Evolutionary conservation across 1,140 invertebrate genomes (phyloP), one percentile per base, ranked within the genome.

Genomic region (Reticulitermes speratus): DNA sequence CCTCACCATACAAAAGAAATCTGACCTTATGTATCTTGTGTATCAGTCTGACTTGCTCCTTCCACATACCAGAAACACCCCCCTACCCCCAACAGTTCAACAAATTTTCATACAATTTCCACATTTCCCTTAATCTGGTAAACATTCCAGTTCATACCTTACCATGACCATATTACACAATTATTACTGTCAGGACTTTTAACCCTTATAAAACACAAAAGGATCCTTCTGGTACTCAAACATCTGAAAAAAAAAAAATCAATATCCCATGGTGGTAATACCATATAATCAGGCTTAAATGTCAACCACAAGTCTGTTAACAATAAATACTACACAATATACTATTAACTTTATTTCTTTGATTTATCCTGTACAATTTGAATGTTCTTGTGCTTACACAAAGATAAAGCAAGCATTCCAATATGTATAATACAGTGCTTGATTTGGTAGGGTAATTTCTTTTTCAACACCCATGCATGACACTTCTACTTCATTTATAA

Each of bases 381-480:
- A 86, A 82, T 86, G 82, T 86, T 86, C 44, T 82, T 86, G 86
- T 86, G 65, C 82, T 83, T 86, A 86, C 86, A 86, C 82, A 86
- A 86, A 86, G 82, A 83, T 82, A 86, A 55, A 86, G 86, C 86
- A 86, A 86, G 86, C 86, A 25, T 86, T 86, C 52, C 81, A 86
- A 83, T 85, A 85, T 59, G 59, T 86, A 86, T 86, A 86, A 86
- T 86, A 86, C 86, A 86, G 82, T 86, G 75, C 86, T 83, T 83
- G 82, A 83, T 45, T 86, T 65, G 38, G 38, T n/a, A 45, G 48
- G 48, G 82, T 30, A 83, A 86, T 52, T 83, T 86, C 86, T 84
- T 83, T 14, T 83, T 83, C 48, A 59, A 85, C 84, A 85, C 84
- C 84, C 84, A 85, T 85, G 59, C 44, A 85, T 23, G 21, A 85